A percentile compares a stretch with the other conserved stretches of the same genome.
phyloP scores from a whole-genome alignment of 2,888 invertebrate genomes.

The Schizaphis graminum region DNA sequence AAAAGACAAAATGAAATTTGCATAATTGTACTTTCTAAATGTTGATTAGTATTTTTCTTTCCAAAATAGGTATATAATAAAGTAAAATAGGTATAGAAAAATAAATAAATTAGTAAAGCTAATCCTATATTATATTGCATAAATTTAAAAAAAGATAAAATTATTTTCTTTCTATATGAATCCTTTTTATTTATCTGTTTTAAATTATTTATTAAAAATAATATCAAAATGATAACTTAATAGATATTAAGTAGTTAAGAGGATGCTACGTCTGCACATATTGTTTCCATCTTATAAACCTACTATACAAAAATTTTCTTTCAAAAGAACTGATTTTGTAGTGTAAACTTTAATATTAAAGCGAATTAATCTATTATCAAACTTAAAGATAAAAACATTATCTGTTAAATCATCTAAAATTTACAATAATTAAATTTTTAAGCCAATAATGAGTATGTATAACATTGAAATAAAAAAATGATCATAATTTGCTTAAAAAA shows the following conservation, averaged over 20 bases:
- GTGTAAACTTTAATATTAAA: no score
- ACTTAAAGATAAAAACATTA: no score
- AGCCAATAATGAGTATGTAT: no score
- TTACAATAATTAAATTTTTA: no score
- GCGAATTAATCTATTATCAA: no score
- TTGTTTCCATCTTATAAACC: no score
- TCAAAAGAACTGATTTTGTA: no score
- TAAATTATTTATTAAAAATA: not conserved
- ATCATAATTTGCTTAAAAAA: no score
- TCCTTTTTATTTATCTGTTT: not conserved
- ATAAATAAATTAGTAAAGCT: not conserved
- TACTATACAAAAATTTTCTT: no score
- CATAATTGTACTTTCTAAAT: not conserved
- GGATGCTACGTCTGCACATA: no score
- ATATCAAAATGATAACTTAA: not conserved
- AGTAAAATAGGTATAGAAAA: not conserved
- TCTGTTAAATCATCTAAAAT: no score
- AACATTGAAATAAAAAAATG: no score
- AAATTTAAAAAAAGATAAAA: not conserved
- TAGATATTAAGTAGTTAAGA: not conserved
- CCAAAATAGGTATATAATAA: not conserved
- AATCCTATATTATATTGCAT: not conserved
- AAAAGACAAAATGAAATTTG: not conserved
- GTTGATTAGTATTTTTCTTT: not conserved
- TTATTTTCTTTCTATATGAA: not conserved